Percentiles rank a stretch among this genome's conserved stretches.
Evolutionary conservation across 2,888 invertebrate genomes (phyloP).

Genomic region (Ormyrus pomaceus): DNA sequence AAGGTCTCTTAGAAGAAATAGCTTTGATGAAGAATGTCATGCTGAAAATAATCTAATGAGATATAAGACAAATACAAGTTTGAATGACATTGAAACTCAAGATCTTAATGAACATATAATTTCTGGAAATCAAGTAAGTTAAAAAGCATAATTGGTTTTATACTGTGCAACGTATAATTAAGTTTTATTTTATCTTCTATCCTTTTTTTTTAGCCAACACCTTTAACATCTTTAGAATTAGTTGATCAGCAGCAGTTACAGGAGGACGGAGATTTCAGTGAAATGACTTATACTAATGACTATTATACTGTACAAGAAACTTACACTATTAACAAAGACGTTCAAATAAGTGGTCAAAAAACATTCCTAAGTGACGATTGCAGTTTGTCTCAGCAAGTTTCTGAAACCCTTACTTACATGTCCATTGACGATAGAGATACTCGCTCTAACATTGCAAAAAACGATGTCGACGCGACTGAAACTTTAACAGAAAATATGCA

Average conservation of each 20-base stretch:
- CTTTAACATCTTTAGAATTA: conserved; percentile 45
- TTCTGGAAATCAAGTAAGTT: conserved; percentile 31
- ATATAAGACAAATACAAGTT: conserved; percentile 70
- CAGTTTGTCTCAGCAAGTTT: conserved; percentile 52
- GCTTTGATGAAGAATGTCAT: conserved; percentile 66
- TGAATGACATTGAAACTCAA: conserved; percentile 68
- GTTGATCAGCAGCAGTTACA: conserved; percentile 34
- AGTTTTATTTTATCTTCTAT: not conserved
- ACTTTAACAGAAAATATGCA: conserved; percentile 24
- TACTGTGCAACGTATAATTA: not conserved
- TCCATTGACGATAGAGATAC: conserved; percentile 59
- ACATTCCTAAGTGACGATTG: conserved; percentile 41
- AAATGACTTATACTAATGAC: conserved; percentile 51
- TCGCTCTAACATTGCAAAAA: conserved; percentile 21
- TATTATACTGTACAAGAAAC: conserved; percentile 56
- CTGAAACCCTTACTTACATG: conserved; percentile 60
- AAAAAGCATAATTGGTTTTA: no score
- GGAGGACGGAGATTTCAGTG: conserved; percentile 51
- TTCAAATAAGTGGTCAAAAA: conserved; percentile 34
- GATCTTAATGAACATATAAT: conserved; percentile 37
- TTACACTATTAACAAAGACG: conserved; percentile 47
- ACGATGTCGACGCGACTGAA: conserved; percentile 30
- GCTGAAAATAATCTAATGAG: conserved; percentile 68
- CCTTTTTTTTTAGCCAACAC: conserved; percentile 31
- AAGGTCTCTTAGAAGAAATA: conserved; percentile 68